Base-by-base conservation (phyloP, 1,140 invertebrate species). In the Bursaphelenchus mucronatus region DNA sequence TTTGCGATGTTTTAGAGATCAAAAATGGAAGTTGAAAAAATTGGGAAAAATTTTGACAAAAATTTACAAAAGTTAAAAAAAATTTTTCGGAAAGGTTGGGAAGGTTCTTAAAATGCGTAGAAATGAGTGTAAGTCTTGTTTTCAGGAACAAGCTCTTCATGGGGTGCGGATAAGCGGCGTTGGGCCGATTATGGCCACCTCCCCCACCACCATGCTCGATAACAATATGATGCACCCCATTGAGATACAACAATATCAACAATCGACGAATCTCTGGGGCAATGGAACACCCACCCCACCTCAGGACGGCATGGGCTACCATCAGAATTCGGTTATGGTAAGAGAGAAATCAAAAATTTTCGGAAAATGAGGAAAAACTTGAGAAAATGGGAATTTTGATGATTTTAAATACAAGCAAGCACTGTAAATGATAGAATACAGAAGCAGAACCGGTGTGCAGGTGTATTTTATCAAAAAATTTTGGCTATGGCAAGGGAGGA, bases 111-210 rank as follows among this genome's bases (percentile, higher is more conserved):
- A 21, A 51, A 51, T 10, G 8, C 21, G n/a, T n/a, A n/a, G n/a
- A 30, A 30, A 30, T 30, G 30, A 30, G 30, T 30, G 30, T 30
- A 51, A 51, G 8, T 13, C 17, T 49, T 11, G 8, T 15, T 66
- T 66, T 8, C 62, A 66, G 64, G 56, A 66, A 66, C 57, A 63
- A 64, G 51, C 64, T 15, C n/a, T 66, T 19, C 41, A 66, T 44
- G 64, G 64, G 2, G 58, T 66, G 8, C 64, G 64, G 13, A 40
- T 64, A 15, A 66, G 41, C 21, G 64, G 64, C 10, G 52, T 62
- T 8, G 64, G 64, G 11, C 64, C 64, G 21, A 19, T 66, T 0
- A 41, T 62, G 5, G 64, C 58, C 9, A 45, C 40, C n/a, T 62
- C 59, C 1, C 59, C 59, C 13, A 62, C 59, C 13, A 11, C 59